Conservation (phyloP, 35 echinoderm and acorn worm genomes). For the Apostichopus japonicus region DNA sequence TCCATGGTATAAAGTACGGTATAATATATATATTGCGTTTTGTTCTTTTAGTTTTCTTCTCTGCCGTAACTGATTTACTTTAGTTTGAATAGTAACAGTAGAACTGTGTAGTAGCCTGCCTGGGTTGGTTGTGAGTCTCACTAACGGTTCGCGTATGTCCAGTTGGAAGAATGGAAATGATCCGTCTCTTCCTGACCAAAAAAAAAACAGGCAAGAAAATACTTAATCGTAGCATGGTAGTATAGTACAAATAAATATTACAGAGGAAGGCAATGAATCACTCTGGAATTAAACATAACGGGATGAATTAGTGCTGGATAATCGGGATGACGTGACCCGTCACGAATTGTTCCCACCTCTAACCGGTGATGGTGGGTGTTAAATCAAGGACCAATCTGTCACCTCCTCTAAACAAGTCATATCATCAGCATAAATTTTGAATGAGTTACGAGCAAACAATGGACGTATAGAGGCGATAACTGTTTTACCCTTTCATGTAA, state of each 20-base stretch:
- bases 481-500: no score
- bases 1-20: no score
- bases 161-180: no score
- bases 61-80: no score
- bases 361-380: neutral
- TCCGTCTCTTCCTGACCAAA: no score
- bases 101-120: no score
- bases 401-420: slow-evolving; percentile 10
- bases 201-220: no score
- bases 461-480: neutral
- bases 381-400: slow-evolving; percentile 37
- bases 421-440: slow-evolving; percentile 40
- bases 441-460: slow-evolving; percentile 17
- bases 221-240: neutral
- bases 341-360: slow-evolving; percentile 31
- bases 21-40: no score
- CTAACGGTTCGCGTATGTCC: no score
- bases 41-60: no score
- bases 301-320: slow-evolving; percentile 21
- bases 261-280: neutral
- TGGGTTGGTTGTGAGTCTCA: no score
- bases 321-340: neutral
- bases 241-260: neutral
- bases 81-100: no score
- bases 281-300: neutral